These are phyloP conservation scores for Lagorchestes hirsutus DNA, from an alignment of 2,797 vertebrate genomes.

Conservation along the genomic window DNA sequence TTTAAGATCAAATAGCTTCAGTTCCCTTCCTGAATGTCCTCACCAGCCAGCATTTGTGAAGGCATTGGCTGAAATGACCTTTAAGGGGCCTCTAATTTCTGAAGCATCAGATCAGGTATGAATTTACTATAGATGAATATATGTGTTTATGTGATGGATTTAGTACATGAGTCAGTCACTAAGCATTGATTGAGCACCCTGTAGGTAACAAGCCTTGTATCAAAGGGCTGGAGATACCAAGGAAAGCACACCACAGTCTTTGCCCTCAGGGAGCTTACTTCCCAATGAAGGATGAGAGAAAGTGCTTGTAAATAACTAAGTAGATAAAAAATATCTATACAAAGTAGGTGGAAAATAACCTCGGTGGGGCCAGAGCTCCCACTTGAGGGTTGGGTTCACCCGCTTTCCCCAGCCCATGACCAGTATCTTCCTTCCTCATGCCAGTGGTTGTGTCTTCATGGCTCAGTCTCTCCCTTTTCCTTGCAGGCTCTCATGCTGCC, in stretches of 20 bases:
- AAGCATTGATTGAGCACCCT: not conserved
- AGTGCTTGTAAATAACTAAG: not conserved
- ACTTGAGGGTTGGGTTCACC: not conserved
- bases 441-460: not conserved
- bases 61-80: not conserved
- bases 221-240: not conserved
- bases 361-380: rapidly evolving
- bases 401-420: not conserved
- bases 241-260: not conserved
- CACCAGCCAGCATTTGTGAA: not conserved
- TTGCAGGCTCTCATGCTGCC: slow-evolving; percentile 91
- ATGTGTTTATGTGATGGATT: not conserved
- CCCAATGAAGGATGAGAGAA: not conserved
- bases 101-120: not conserved
- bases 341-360: not conserved
- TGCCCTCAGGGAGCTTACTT: not conserved
- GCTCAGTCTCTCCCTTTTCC: not conserved
- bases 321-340: not conserved
- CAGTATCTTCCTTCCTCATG: not conserved
- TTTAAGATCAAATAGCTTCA: not conserved
- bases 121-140: not conserved
- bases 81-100: not conserved
- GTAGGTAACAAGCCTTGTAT: not conserved
- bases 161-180: not conserved
- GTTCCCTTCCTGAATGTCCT: not conserved